Evolutionary conservation across 2,113 vertebrate genomes (phyloP), one percentile per base, ranked within the genome.

Genomic region (Psilopsiagon aymara): DNA sequence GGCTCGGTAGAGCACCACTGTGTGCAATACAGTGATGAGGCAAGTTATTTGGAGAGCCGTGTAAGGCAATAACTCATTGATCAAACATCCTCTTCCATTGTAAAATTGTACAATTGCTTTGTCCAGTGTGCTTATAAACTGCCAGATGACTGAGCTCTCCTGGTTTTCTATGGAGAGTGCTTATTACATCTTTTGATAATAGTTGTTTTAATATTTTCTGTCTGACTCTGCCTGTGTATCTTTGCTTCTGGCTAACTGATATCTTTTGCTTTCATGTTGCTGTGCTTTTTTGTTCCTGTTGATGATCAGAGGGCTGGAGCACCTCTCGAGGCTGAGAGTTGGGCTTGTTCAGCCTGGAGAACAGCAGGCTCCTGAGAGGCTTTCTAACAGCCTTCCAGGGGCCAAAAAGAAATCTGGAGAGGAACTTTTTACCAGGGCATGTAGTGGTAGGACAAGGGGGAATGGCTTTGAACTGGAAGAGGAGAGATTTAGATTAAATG

Each of bases 1-100:
- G 47, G 47, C 31, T 92, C 0, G 0, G 24, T 24, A 74, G 53
- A 59, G 52, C 74, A 76, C 23, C 0, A 0, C 67, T 78, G 75
- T 7, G 24, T 80, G 59, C 53, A 80, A 19, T 53, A 74, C 43
- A 86, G 4, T 18, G 47, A 57, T 60, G 25, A 78, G 46, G 60
- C 25, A 66, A 24, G 24, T 86, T 94, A 35, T 76, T 79, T 75
- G 77, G 81, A 66, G 91, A 78, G 60, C 35, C 55, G n/a, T 5
- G 20, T 25, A 51, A 86, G 35, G 47, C 73, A 69, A 14, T 64
- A 78, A 60, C 62, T 75, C 62, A 24, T 51, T 1, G 3, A 75
- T 86, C 64, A 74, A 88, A 53, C 27, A 20, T 81, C 44, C 47
- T 75, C 24, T 84, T 80, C 69, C 86, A 33, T 18, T 59, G 44